Evolutionary conservation across 2,797 vertebrate genomes (phyloP).

Genomic region (Gymnopithys bicolor): DNA sequence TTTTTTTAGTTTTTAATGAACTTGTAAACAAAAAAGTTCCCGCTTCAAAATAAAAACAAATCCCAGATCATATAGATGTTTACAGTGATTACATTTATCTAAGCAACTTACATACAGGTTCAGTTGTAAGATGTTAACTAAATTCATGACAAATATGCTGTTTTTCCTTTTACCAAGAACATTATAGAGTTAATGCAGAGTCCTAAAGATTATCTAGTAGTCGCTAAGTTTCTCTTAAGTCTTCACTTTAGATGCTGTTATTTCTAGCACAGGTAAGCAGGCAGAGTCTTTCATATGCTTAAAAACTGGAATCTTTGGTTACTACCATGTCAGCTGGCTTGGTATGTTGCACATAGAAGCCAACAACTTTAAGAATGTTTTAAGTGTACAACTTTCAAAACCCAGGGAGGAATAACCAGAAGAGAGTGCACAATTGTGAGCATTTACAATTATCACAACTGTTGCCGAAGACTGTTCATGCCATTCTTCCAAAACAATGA

Average conservation of each 20-base stretch:
- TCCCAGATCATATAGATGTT: constrained; percentile 85
- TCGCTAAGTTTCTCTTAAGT: constrained; percentile 87
- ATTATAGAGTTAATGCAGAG: constrained; percentile 94
- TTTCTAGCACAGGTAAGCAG: constrained; percentile 95
- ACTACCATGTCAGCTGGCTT: constrained; percentile 83
- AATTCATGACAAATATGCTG: constrained; percentile 87
- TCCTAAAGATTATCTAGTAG: constrained; percentile 95
- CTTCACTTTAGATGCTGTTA: constrained; percentile 90
- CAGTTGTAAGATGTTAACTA: constrained; percentile 88
- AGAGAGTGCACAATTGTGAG: constrained; percentile 83
- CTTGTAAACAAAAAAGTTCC: constrained; percentile 87
- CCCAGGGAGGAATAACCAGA: constrained; percentile 81
- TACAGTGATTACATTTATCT: constrained; percentile 90
- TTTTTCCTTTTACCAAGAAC: constrained; percentile 91
- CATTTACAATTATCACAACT: constrained; percentile 83
- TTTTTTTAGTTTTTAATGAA: constrained; percentile 86
- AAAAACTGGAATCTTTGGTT: constrained; percentile 89
- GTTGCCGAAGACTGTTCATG: constrained; percentile 84
- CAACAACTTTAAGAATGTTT: constrained; percentile 85
- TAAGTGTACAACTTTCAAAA: constrained; percentile 86
- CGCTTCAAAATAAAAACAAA: constrained; percentile 85
- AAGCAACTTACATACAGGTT: constrained; percentile 91
- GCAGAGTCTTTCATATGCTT: constrained; percentile 92
- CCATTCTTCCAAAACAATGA: constrained; percentile 84
- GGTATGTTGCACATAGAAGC: constrained; percentile 78